Conservation (phyloP, 2,113 vertebrate genomes). For the Capreolus pygargus region DNA sequence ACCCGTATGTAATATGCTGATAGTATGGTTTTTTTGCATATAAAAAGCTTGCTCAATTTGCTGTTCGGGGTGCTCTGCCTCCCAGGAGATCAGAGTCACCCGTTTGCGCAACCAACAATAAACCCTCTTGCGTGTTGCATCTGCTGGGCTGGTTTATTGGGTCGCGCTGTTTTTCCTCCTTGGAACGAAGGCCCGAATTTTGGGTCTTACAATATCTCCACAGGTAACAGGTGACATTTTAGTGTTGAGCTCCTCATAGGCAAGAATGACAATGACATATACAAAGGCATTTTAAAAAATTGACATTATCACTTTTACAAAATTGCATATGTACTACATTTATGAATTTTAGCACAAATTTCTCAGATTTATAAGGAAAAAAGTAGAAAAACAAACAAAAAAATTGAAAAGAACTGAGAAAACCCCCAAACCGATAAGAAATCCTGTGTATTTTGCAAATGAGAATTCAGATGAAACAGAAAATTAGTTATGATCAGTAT, state of each 20-base stretch:
- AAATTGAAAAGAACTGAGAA: not conserved
- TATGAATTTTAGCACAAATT: no score
- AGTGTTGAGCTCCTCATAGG: not conserved
- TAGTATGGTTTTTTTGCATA: no score
- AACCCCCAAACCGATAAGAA: not conserved
- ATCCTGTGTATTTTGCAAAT: fast-evolving
- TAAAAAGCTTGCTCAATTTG: no score
- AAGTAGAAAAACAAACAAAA: not conserved
- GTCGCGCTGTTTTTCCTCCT: no score
- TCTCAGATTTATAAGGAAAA: not conserved
- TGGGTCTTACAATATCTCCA: no score
- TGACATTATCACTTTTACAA: not conserved
- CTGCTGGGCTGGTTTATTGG: no score
- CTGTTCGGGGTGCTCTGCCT: no score
- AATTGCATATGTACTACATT: not conserved
- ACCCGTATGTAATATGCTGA: no score
- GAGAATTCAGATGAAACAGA: not conserved
- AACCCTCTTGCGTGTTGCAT: no score
- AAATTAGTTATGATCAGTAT: not conserved
- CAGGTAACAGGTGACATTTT: not conserved
- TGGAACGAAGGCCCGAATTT: no score
- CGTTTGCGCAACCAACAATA: no score
- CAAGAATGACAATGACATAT: not conserved
- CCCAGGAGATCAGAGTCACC: no score
- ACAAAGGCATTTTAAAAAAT: not conserved